phyloP scores from a whole-genome alignment of 2,113 vertebrate species.

The Apaloderma vittatum region DNA sequence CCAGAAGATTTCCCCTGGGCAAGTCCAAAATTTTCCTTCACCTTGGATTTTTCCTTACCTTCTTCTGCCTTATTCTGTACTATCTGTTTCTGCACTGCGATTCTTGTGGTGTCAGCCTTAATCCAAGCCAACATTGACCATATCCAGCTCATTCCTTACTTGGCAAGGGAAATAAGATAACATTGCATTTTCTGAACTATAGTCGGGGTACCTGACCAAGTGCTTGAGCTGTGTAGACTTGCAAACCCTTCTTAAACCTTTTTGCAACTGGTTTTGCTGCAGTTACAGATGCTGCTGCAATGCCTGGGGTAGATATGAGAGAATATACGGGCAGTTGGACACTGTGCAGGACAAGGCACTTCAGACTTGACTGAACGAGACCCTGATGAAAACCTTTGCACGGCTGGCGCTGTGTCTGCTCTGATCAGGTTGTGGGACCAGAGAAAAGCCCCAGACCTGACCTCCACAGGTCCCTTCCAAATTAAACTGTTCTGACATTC shows the following conservation, averaged over 20 bases:
- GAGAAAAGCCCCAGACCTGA: neutral
- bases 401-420: fast-evolving
- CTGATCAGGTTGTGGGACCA: neutral
- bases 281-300: neutral
- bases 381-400: neutral
- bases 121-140: neutral
- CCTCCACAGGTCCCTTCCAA: neutral
- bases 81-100: neutral
- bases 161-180: neutral
- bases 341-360: neutral
- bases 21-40: neutral
- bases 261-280: neutral
- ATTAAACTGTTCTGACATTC: neutral
- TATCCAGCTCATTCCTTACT: neutral
- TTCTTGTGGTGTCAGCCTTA: neutral
- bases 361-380: fast-evolving
- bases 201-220: fast-evolving
- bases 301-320: neutral
- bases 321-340: fast-evolving
- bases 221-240: neutral
- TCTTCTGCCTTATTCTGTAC: neutral
- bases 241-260: neutral
- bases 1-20: neutral
- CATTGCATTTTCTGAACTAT: neutral
- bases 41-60: neutral